Evolutionary conservation across 2,797 vertebrate genomes (phyloP).

Genomic region (Sebastes flavidus): DNA sequence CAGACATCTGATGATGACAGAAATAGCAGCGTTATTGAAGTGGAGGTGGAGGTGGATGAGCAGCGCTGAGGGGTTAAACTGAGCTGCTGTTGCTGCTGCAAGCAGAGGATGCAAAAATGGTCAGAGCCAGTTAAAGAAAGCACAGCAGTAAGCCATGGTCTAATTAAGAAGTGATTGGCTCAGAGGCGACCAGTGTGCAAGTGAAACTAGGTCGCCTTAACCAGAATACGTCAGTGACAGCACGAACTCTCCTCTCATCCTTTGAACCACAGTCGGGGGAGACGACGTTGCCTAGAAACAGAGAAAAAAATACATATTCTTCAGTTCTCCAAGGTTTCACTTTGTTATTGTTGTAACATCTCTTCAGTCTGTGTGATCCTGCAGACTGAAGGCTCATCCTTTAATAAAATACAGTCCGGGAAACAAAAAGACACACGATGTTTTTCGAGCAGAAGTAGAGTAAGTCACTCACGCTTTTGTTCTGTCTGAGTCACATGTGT

Average conservation of each 20-base stretch:
- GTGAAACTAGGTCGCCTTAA: conserved; percentile 50
- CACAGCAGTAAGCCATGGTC: background rate
- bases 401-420: background rate
- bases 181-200: background rate
- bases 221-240: conserved; percentile 25
- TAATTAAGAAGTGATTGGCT: conserved; percentile 29
- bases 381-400: background rate
- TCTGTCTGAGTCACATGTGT: conserved; percentile 13
- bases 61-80: conserved; percentile 1
- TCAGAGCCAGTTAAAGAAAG: background rate
- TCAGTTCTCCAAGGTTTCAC: background rate
- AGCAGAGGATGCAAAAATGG: background rate
- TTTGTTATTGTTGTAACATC: background rate
- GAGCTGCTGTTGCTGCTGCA: background rate
- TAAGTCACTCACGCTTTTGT: background rate
- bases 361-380: too few species aligned
- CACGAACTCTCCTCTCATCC: conserved; percentile 16
- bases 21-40: conserved; percentile 39
- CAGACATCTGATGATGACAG: conserved; percentile 22
- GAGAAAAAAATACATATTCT: conserved; percentile 28
- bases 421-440: background rate
- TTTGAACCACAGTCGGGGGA: conserved; percentile 8
- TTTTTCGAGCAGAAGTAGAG: background rate
- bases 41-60: conserved; percentile 32
- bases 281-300: conserved; percentile 71